Percentiles rank a stretch among this genome's conserved stretches.
phyloP scores from a whole-genome alignment of 2,113 vertebrate species.

The Neotragus pygmaeus region DNA sequence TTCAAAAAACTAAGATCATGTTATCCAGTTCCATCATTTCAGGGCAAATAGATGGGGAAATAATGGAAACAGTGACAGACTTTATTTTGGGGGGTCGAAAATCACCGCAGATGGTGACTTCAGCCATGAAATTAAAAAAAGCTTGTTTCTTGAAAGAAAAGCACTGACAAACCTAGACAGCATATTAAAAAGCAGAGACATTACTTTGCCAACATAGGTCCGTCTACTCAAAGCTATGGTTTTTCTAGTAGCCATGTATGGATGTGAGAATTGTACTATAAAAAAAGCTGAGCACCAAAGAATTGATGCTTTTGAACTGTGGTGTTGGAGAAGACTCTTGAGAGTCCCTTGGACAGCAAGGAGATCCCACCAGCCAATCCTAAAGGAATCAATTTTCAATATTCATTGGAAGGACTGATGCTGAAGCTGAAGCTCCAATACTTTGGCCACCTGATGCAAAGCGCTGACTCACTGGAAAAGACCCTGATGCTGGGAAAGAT shows the following conservation, averaged over 20 bases:
- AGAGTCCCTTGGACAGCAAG: background rate
- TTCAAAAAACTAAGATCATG: background rate
- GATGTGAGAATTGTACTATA: background rate
- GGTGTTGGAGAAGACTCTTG: background rate
- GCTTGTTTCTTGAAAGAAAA: background rate
- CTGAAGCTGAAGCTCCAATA: background rate
- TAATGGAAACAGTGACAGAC: background rate
- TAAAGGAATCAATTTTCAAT: background rate
- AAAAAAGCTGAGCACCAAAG: background rate
- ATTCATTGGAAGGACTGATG: background rate
- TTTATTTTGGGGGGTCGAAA: background rate
- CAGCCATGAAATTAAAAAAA: background rate
- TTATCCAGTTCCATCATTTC: background rate
- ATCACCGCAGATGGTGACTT: background rate
- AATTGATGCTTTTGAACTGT: background rate
- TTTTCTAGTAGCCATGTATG: background rate
- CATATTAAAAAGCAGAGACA: background rate
- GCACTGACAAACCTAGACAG: rapidly evolving
- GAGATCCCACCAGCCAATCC: background rate
- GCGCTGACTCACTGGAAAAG: background rate
- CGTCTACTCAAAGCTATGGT: background rate
- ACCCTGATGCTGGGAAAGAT: background rate
- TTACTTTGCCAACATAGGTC: background rate
- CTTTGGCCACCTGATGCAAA: background rate
- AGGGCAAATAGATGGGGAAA: background rate